Base-by-base conservation (phyloP, 1,140 invertebrate species). In the Drosophila punjabiensis region DNA sequence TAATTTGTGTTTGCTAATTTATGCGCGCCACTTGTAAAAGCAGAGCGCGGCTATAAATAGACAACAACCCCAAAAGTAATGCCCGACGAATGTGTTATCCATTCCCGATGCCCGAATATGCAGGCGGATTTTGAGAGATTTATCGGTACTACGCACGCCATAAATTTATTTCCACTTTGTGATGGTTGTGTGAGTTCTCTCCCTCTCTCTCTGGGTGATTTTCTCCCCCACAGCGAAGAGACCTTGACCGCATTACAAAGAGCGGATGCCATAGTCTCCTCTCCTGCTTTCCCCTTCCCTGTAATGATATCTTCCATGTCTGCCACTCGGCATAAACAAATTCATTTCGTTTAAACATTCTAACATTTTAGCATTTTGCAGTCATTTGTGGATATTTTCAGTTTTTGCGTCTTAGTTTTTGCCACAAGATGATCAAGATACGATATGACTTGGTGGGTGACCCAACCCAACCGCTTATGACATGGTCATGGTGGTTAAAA, bases 11-110 rank as follows among this genome's bases (percentile, higher is more conserved):
- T 78, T 75, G 86, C 85, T 88, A 89, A 88, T 88, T 88, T 88
- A 88, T 88, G 85, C 77, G 67, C 62, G 75, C 74, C 85, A 88
- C 84, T 88, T 88, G 84, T 88, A 84, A 81, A 88, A 88, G 74
- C 84, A 81, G 47, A 74, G 53, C 68, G 55, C 32, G 8, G 35
- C 70, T 88, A 88, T 76, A 60, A 70, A 76, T 79, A 79, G 63
- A 11, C 28, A 33, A 11, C 20, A 33, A 16, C 48, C 48, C 43
- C 13, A 28, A 60, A 43, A 48, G 16, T 52, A 74, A 62, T 73
- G 53, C 55, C 76, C 76, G 3, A 18, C 28, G 64, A 80, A 61
- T 47, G 50, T 52, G 50, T 48, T 50, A 52, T 58, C 53, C 59
- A 70, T 61, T 73, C 50, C 55, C 76, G 56, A 39, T 35, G 33